phyloP scores from a whole-genome alignment of 2,797 vertebrate species.

The Oceanodroma leucorhoa region DNA sequence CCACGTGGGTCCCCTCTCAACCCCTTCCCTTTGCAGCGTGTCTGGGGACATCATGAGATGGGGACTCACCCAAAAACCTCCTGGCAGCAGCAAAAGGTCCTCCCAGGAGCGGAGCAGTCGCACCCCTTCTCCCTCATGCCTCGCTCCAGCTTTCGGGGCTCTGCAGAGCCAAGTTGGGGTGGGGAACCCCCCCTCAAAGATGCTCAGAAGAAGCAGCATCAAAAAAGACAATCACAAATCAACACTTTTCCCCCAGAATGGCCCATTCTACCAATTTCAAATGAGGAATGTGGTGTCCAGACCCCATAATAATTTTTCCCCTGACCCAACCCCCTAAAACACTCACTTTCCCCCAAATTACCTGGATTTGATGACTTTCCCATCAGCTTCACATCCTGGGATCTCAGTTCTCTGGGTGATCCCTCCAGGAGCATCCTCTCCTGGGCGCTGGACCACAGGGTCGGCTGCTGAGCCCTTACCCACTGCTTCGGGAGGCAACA shows the following conservation, averaged over 20 bases:
- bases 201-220: neutral
- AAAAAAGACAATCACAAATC: neutral
- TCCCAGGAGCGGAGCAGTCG: neutral
- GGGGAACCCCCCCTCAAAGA: neutral
- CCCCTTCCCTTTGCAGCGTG: neutral
- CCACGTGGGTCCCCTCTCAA: accelerated
- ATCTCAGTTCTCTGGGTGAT: accelerated
- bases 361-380: neutral
- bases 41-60: neutral
- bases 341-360: accelerated
- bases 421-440: neutral
- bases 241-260: accelerated
- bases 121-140: neutral
- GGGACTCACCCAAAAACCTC: neutral
- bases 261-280: neutral
- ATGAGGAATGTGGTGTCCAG: accelerated
- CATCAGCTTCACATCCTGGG: neutral
- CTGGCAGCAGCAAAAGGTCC: neutral
- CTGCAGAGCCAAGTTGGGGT: accelerated
- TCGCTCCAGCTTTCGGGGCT: neutral
- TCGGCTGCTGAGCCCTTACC: neutral
- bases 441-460: accelerated
- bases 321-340: neutral
- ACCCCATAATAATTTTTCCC: accelerated
- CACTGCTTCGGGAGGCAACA: neutral